phyloP scores from a whole-genome alignment of 2,888 invertebrate species.

The Shargacucullia verbasci region DNA sequence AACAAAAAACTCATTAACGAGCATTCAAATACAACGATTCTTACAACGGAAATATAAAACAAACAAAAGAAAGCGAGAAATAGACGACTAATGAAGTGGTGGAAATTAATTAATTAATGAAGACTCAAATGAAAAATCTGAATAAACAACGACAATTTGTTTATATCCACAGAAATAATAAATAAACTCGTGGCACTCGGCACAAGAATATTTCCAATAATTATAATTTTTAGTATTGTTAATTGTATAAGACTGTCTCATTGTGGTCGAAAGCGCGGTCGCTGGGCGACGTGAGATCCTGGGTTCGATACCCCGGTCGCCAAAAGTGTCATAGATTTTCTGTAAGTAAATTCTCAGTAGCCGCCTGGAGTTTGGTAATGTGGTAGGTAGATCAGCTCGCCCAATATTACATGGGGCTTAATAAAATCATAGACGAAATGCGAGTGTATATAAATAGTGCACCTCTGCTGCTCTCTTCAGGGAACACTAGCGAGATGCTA shows the following conservation, averaged over 20 bases:
- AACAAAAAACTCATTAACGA: slow-evolving; percentile 36
- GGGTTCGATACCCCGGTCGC: no score
- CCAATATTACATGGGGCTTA: no score
- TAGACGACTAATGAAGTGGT: slow-evolving; percentile 52
- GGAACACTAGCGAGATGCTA: no score
- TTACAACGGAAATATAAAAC: slow-evolving; percentile 32
- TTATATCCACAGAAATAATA: slow-evolving; percentile 44
- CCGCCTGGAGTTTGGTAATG: no score
- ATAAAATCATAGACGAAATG: no score
- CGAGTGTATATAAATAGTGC: no score
- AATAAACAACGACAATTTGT: slow-evolving; percentile 58
- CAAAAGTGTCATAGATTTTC: no score
- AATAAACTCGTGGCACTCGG: slow-evolving; percentile 12
- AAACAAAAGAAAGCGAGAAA: slow-evolving; percentile 46
- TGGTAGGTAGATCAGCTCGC: no score
- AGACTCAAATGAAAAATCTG: slow-evolving; percentile 44
- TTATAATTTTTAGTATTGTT: background rate
- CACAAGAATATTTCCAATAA: background rate
- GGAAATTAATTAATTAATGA: slow-evolving; percentile 55
- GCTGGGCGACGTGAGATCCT: no score
- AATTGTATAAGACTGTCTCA: background rate
- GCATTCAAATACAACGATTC: slow-evolving; percentile 36
- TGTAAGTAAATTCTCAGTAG: no score
- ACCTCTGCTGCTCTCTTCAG: no score
- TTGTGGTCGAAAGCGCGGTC: no score